Base-by-base conservation (phyloP, 2,797 vertebrate genomes). In the Aeoliscus strigatus region DNA sequence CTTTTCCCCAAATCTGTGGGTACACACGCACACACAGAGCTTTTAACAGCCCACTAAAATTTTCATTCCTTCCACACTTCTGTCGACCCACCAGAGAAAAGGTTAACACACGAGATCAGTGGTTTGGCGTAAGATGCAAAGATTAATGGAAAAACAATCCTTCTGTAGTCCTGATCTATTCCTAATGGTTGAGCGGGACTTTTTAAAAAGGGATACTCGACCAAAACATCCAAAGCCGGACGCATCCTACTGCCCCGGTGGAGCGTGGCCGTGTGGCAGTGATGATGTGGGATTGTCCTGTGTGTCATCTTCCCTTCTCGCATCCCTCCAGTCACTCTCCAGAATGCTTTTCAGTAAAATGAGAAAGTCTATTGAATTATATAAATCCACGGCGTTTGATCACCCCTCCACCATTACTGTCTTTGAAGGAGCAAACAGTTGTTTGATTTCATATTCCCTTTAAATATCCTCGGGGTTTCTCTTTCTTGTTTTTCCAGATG, bases 381-480 rank as follows among this genome's bases (percentile, higher is more conserved):
- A 62, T 43, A 62, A 61, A 59, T 48, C 44, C 23, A 30, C 4
- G 14, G 46, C 15, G 26, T 72, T 70, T 77, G 69, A 78, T 77
- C 67, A 42, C 15, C 27, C 14, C 27, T 29, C 25, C 36, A 28
- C 28, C 55, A 61, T 64, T 62, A 70, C 56, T 9, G 49, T 48
- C 54, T 61, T 48, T 72, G 56, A 75, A 46, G 46, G 42, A 49
- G 36, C 51, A 75, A 73, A 70, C 35, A 41, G 42, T 38, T 57
- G 23, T 39, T 41, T 61, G 51, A 80, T 77, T 58, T 57, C 27
- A 21, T 45, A 77, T 76, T 80, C 67, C 45, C 65, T 77, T 77
- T 80, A 14, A 62, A 49, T 51, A 29, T 21, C 2, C 6, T 16
- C 4, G 1, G 52, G n/a, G 43, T 55, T 41, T 17, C 18, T 48